Evolutionary conservation across 2,797 vertebrate species (phyloP).

Genomic region (Meda fulgida): DNA sequence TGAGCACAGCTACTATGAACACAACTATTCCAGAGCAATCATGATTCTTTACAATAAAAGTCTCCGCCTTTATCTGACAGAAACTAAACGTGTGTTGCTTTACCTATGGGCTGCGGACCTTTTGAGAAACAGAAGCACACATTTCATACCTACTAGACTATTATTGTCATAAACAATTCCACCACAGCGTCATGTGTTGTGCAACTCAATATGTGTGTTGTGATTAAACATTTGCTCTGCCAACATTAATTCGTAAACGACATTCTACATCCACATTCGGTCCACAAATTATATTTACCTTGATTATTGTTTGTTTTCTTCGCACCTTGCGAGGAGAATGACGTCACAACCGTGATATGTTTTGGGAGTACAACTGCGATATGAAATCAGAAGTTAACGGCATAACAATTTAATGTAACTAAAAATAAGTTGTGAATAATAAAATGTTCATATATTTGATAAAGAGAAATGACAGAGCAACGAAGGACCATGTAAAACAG

Average conservation of each 20-base stretch:
- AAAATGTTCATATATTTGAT: not conserved
- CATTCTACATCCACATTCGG: not conserved
- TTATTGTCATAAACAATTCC: not conserved
- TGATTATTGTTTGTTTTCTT: not conserved
- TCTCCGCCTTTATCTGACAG: not conserved
- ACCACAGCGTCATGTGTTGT: not conserved
- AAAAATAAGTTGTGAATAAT: not conserved
- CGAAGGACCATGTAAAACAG: not conserved
- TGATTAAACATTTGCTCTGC: not conserved
- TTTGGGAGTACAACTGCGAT: not conserved
- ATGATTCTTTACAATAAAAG: slow-evolving; percentile 26
- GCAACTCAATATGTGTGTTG: not conserved
- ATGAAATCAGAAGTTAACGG: no score
- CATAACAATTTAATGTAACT: no score
- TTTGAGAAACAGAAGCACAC: not conserved
- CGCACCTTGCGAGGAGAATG: not conserved
- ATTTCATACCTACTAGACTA: no score
- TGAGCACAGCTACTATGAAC: not conserved
- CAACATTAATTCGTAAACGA: not conserved
- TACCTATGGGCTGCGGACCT: not conserved
- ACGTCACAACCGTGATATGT: not conserved
- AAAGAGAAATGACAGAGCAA: not conserved
- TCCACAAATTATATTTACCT: not conserved
- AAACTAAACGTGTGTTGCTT: no score
- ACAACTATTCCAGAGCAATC: not conserved